Evolutionary conservation across 1,140 invertebrate genomes (phyloP).

Genomic region (Vanessa atalanta): DNA sequence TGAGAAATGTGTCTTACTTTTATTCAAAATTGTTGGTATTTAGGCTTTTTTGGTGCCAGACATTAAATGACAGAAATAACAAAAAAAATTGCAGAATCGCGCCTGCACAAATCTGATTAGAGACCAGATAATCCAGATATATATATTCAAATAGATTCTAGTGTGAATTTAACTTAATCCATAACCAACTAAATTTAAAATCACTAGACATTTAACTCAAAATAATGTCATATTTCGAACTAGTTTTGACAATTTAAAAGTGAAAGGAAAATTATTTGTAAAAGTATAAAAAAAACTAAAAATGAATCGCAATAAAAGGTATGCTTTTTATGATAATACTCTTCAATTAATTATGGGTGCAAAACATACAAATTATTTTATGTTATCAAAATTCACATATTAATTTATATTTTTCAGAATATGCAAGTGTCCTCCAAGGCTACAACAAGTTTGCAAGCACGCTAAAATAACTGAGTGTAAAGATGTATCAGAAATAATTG

Average conservation of each 20-base stretch:
- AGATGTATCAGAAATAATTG: slow-evolving; percentile 62
- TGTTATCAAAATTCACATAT: neutral
- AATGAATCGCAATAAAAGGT: slow-evolving; percentile 45
- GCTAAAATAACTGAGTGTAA: slow-evolving; percentile 53
- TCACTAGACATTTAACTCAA: slow-evolving; percentile 1
- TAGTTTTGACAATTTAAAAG: slow-evolving; percentile 12
- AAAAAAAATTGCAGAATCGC: too few relatives aligned
- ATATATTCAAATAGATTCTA: too few relatives aligned
- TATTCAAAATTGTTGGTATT: too few relatives aligned
- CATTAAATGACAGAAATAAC: too few relatives aligned
- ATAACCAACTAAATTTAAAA: slow-evolving; percentile 23
- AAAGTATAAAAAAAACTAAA: slow-evolving; percentile 27
- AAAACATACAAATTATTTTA: neutral
- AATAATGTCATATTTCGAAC: slow-evolving; percentile 14
- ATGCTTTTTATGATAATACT: slow-evolving; percentile 27
- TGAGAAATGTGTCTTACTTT: too few relatives aligned
- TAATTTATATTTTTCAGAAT: slow-evolving; percentile 43
- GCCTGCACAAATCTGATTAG: too few relatives aligned
- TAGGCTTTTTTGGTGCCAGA: too few relatives aligned
- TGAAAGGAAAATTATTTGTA: slow-evolving; percentile 2
- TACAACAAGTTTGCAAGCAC: slow-evolving; percentile 53
- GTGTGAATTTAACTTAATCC: neutral
- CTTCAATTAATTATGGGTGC: neutral
- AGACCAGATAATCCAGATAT: too few relatives aligned
- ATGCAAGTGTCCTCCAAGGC: slow-evolving; percentile 57